Base-by-base conservation (phyloP, 2,888 invertebrate species). In the Cremastinae sp. region DNA sequence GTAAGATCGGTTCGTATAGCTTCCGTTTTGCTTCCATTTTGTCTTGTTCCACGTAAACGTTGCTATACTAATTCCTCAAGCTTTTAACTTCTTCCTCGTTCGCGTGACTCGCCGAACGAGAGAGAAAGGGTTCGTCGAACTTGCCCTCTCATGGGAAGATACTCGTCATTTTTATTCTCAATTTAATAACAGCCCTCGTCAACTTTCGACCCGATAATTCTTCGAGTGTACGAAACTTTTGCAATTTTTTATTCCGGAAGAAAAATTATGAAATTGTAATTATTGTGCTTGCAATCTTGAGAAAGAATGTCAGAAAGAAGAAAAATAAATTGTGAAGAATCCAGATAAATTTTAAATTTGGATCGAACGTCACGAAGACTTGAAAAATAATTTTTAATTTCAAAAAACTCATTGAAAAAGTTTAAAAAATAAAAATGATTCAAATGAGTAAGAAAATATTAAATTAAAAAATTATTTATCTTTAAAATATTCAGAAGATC, bases 21-120 rank as follows among this genome's bases (percentile, higher is more conserved):
- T 74, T 64, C 59, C 58, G 69, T 69, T 58, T 28, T 59, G 69
- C 64, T 43, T 66, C 56, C 47, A 61, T 55, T 66, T 79, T 66
- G 47, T 66, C 74, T 73, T 62, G 55, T 49, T 68, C 73, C 9
- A 39, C 10, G 49, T n/a, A 47, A 62, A 61, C 66, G 49, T 58
- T 62, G 53, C 64, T 75, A 28, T 28, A 45, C 53, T 47, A 72
- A 65, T 66, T 66, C 47, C 43, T 59, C 59, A 9, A 12, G 14
- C 22, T 9, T 3, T 39, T 28, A 28, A 28, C 14, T 22, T 16
- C 49, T 37, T 16, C 22, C 22, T 47, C 39, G 20, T 28, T 61
- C 39, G 47, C 62, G 45, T n/a, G 22, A 56, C 37, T 35, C 5
- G 39, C 7, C 28, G 47, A 64, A 55, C 20, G 56, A 47, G 55